These are phyloP conservation scores for Protobothrops flavoviridis DNA, from an alignment of 2,113 vertebrate genomes.

Conservation along the genomic window DNA sequence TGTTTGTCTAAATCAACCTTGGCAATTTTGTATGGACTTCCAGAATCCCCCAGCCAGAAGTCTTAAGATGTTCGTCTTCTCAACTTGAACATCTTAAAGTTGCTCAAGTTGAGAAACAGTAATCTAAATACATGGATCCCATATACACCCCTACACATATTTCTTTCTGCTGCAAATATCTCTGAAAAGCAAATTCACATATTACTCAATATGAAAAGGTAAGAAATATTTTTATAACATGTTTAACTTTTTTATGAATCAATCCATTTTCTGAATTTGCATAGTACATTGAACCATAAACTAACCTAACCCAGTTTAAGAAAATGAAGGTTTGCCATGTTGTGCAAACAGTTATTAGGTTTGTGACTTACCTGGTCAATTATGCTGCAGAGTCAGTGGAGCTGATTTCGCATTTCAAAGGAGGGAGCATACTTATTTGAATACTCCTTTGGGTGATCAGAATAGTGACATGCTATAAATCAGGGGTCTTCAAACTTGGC, in stretches of 20 bases:
- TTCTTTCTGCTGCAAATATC: background rate
- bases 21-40: background rate
- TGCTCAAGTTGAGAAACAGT: background rate
- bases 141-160: background rate
- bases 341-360: background rate
- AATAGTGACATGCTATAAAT: background rate
- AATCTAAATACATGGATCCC: background rate
- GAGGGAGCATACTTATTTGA: background rate
- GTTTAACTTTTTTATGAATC: background rate
- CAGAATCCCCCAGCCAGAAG: background rate
- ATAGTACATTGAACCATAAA: background rate
- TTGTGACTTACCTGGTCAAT: background rate
- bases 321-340: background rate
- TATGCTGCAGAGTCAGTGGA: background rate
- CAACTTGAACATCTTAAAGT: background rate
- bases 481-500: no score
- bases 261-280: background rate
- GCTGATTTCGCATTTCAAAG: background rate
- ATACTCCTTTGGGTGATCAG: background rate
- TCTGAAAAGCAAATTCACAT: background rate
- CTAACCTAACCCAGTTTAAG: background rate
- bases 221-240: background rate
- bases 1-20: background rate
- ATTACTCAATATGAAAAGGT: background rate
- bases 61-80: background rate